A percentile compares a stretch with the other conserved stretches of the same genome.
Evolutionary conservation across 2,797 vertebrate genomes (phyloP).

Genomic region (Darevskia mixta): DNA sequence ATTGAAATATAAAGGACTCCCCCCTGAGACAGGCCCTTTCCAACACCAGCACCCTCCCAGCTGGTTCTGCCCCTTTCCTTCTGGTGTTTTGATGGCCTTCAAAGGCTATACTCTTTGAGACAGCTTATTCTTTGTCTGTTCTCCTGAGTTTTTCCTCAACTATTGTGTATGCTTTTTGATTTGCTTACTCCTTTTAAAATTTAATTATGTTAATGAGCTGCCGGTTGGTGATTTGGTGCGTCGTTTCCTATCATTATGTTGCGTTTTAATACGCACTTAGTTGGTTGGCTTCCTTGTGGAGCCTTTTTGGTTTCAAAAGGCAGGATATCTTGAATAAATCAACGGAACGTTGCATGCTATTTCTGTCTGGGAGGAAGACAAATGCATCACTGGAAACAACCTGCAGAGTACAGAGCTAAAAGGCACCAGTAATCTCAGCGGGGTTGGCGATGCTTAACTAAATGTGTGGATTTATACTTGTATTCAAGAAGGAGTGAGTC

Average conservation of each 20-base stretch:
- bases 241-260: not conserved
- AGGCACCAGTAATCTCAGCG: constrained; percentile 8
- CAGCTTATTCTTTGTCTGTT: too few relatives aligned
- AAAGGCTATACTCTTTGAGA: too few relatives aligned
- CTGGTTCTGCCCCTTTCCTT: too few relatives aligned
- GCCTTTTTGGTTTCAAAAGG: constrained; percentile 12
- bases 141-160: too few relatives aligned
- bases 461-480: constrained; percentile 20
- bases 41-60: too few relatives aligned
- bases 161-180: not conserved
- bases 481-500: not conserved
- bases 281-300: not conserved
- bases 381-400: constrained; percentile 7
- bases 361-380: constrained; percentile 38
- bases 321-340: not conserved
- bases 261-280: not conserved
- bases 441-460: constrained; percentile 8
- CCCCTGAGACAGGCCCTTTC: too few relatives aligned
- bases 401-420: constrained; percentile 1
- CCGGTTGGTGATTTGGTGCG: not conserved
- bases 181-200: not conserved
- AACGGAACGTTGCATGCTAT: not conserved
- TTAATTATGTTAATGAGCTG: not conserved
- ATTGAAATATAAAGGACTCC: too few relatives aligned
- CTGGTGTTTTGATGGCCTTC: too few relatives aligned